Evolutionary conservation across 2,888 invertebrate genomes (phyloP), one percentile per base, ranked within the genome.

Genomic region (Dolomedes plantarius): DNA sequence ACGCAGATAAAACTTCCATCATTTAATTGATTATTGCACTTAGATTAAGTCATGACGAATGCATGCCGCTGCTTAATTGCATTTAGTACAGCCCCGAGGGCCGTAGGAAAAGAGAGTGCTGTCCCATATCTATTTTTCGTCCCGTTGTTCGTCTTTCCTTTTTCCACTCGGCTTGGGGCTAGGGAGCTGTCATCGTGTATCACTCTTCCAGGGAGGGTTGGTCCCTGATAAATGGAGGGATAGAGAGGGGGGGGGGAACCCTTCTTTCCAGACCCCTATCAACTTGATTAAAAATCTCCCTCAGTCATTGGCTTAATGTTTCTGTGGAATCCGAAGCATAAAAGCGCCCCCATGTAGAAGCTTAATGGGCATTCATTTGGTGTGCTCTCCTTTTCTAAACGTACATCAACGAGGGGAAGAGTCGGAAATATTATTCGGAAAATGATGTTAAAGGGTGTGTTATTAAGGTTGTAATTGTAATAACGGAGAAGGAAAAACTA

Each of bases 211-310:
- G 29, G 83, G 83, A 74, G 83, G 72, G 67, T 36, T 5, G 23
- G 56, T 31, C 50, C 72, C 77, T 85, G 77, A 85, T 85, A 85
- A 77, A 85, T 85, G 83, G 71, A 32, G 71, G 71, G 41, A 39
- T 32, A 16, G 56, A 27, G 29, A 31, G 23, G 46, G 64, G 80
- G 71, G 41, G 65, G 39, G 46, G 62, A 56, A 31, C 23, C 64
- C 71, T 64, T 71, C 71, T 69, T 19, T 65, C 65, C 50, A 65
- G 19, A 19, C 29, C 62, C 82, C 77, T 73, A 85, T 85, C 83
- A 85, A 77, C 77, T 85, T 85, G 83, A 85, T 85, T 85, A 85
- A 85, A 85, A 85, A 85, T 85, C 77, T 85, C 83, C 83, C 83
- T 85, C 83, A 68, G 36, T 85, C 83, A 85, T 85, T 85, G 83